These are phyloP conservation scores for Nannoperca obscura DNA, from an alignment of 2,797 vertebrate species.

Conservation along the genomic window DNA sequence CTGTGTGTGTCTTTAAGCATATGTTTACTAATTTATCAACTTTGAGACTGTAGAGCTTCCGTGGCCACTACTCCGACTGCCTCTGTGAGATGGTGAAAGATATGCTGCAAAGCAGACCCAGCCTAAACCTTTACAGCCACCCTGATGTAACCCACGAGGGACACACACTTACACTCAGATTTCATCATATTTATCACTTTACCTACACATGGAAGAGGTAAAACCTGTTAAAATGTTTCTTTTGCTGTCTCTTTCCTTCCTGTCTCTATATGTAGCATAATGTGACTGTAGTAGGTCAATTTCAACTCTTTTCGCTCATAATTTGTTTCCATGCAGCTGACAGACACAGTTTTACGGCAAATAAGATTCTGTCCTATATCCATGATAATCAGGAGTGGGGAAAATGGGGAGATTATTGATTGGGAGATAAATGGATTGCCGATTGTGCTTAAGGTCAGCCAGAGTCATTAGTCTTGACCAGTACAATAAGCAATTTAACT, in stretches of 20 bases:
- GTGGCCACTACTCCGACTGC: neutral
- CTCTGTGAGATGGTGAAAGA: slow-evolving; percentile 19
- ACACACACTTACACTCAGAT: slow-evolving; percentile 26
- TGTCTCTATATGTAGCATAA: neutral
- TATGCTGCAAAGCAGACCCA: slow-evolving; percentile 9
- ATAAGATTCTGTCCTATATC: slow-evolving; percentile 2
- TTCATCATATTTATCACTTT: slow-evolving; percentile 46
- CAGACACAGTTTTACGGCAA: neutral
- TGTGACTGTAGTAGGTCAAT: neutral
- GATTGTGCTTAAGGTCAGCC: slow-evolving; percentile 18
- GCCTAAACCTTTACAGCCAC: slow-evolving; percentile 1
- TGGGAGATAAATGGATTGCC: neutral
- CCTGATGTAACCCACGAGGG: slow-evolving; percentile 3
- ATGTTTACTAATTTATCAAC: slow-evolving; percentile 43
- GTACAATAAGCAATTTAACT: slow-evolving; percentile 11
- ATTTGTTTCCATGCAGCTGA: slow-evolving; percentile 6
- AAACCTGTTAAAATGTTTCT: neutral
- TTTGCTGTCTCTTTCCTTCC: neutral
- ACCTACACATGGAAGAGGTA: neutral
- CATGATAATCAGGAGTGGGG: neutral
- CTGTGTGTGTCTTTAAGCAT: slow-evolving; percentile 20
- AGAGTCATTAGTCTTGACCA: slow-evolving; percentile 23
- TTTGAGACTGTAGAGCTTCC: slow-evolving; percentile 5
- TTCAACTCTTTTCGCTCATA: neutral
- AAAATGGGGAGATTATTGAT: neutral